Conservation (phyloP, 2,888 invertebrate species). For the Amphimallon solstitiale region DNA sequence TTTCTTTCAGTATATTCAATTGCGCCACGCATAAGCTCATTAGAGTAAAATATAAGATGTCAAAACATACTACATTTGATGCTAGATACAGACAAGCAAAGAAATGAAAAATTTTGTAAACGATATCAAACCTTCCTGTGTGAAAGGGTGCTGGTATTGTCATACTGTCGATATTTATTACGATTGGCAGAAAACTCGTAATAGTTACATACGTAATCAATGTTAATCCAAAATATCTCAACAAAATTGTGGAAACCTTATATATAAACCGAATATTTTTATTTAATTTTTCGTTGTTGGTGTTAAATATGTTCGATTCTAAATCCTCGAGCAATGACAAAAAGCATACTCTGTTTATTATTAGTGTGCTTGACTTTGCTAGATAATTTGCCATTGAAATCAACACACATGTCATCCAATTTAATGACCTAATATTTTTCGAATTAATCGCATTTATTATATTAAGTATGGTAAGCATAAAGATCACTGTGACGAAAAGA, state of each 20-base stretch:
- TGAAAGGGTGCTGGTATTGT: slow-evolving; percentile 10
- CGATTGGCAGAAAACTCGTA: not conserved
- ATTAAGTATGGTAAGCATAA: not conserved
- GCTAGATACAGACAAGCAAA: not conserved
- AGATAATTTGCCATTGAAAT: slow-evolving; percentile 5
- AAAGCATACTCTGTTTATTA: not conserved
- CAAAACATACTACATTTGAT: slow-evolving; percentile 1
- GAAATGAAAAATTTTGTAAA: slow-evolving; percentile 24
- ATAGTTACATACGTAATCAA: not conserved
- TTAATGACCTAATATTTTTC: not conserved
- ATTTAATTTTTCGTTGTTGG: slow-evolving; percentile 20
- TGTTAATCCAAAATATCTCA: not conserved
- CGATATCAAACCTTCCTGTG: not conserved
- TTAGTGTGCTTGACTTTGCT: not conserved
- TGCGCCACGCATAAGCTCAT: too few relatives aligned
- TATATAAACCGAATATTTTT: not conserved
- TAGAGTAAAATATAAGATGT: not conserved
- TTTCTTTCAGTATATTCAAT: not conserved
- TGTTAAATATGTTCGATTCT: slow-evolving; percentile 16
- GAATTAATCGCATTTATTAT: not conserved
- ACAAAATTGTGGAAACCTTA: not conserved
- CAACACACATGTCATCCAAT: not conserved
- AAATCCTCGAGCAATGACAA: slow-evolving; percentile 18
- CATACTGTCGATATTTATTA: not conserved
- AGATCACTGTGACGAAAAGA: not conserved